Evolutionary conservation across 2,797 vertebrate genomes (phyloP).

Genomic region (Argya squamiceps): DNA sequence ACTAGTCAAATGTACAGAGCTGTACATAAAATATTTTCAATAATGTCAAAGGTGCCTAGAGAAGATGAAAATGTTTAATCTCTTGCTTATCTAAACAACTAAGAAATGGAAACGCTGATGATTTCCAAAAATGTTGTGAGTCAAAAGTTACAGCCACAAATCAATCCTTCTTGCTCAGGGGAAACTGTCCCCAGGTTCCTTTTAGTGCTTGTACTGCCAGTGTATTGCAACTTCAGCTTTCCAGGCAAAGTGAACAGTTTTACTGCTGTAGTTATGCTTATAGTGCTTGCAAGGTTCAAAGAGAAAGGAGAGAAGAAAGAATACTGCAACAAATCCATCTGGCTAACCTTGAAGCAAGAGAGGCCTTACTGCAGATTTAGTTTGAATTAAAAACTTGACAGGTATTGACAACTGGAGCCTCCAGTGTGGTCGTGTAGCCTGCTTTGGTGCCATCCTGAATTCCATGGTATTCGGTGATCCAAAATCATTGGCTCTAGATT

Average conservation of each 20-base stretch:
- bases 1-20: neutral
- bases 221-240: neutral
- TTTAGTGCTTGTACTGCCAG: neutral
- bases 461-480: neutral
- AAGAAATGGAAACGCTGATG: neutral
- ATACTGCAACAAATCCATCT: neutral
- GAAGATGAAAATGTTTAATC: neutral
- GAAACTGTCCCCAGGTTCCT: neutral
- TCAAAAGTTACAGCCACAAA: neutral
- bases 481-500: neutral
- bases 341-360: neutral
- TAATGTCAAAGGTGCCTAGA: neutral
- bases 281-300: neutral
- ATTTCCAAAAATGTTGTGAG: neutral
- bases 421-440: neutral
- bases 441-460: neutral
- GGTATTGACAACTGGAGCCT: neutral
- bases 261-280: neutral
- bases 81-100: neutral
- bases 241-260: neutral
- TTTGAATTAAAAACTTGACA: neutral
- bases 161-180: neutral
- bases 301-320: neutral
- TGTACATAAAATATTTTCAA: neutral
- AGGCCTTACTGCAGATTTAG: neutral